Evolutionary conservation across 2,113 vertebrate genomes (phyloP).

Genomic region (Brienomyrus longianalis): DNA sequence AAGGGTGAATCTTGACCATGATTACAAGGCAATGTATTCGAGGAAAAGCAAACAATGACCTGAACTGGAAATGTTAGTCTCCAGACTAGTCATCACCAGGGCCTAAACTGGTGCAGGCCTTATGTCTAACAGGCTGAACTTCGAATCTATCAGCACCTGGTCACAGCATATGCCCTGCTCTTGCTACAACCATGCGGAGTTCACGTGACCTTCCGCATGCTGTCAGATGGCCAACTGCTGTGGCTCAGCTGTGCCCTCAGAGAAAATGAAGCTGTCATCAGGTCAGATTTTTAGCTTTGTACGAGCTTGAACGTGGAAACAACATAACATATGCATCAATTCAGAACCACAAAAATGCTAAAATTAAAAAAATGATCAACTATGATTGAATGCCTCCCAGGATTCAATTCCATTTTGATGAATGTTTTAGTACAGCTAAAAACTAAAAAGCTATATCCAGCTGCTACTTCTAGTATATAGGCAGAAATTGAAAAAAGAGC

Average conservation of each 20-base stretch:
- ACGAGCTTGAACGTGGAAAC: not conserved
- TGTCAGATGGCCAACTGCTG: not conserved
- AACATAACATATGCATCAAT: not conserved
- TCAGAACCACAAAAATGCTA: not conserved
- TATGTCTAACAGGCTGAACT: not conserved
- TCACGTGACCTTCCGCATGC: not conserved
- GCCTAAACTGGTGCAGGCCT: not conserved
- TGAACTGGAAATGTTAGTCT: constrained; percentile 3
- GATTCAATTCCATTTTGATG: not conserved
- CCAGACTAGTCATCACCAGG: not conserved
- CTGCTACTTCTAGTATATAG: not conserved
- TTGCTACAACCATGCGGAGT: not conserved
- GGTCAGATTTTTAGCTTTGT: not conserved
- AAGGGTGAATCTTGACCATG: not conserved
- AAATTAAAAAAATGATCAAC: not conserved
- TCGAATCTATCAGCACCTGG: not conserved
- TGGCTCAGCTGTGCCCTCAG: not conserved
- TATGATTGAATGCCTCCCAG: not conserved
- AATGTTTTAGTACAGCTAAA: not conserved
- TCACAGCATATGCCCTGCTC: not conserved
- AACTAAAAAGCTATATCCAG: not conserved
- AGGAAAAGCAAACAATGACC: not conserved
- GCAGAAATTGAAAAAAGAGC: not conserved
- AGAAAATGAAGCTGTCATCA: not conserved
- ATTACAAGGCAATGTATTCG: constrained; percentile 10